phyloP scores from a whole-genome alignment of 2,797 vertebrate genomes.

The Synanceia verrucosa region DNA sequence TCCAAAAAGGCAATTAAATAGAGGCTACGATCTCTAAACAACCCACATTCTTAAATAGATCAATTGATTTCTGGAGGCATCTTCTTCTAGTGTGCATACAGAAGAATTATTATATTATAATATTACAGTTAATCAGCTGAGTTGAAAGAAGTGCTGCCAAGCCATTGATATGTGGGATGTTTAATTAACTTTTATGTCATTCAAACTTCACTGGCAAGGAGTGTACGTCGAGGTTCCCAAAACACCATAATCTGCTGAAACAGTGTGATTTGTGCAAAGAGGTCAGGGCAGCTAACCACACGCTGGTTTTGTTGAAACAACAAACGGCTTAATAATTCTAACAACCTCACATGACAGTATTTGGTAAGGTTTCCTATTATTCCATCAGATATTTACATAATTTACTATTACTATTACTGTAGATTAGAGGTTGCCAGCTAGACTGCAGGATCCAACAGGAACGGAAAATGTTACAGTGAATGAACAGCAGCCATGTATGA shows the following conservation, averaged over 20 bases:
- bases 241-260: slow-evolving; percentile 43
- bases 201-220: slow-evolving; percentile 48
- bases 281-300: slow-evolving; percentile 7
- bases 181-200: slow-evolving; percentile 73
- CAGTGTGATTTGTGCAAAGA: slow-evolving; percentile 3
- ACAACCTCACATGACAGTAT: neutral
- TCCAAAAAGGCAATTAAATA: slow-evolving; percentile 66
- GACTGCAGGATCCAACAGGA: too few relatives aligned
- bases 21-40: slow-evolving; percentile 70
- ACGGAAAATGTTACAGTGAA: too few relatives aligned
- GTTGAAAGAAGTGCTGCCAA: slow-evolving; percentile 54
- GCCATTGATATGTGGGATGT: slow-evolving; percentile 55
- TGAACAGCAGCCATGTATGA: too few relatives aligned
- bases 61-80: slow-evolving; percentile 66
- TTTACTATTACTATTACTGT: too few relatives aligned
- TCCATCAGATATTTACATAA: neutral
- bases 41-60: slow-evolving; percentile 65
- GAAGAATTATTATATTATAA: slow-evolving; percentile 41
- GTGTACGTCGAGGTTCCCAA: slow-evolving; percentile 20
- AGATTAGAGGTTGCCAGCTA: too few relatives aligned
- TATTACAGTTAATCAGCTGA: slow-evolving; percentile 62
- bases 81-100: slow-evolving; percentile 36
- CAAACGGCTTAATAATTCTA: neutral
- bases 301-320: slow-evolving; percentile 15
- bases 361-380: neutral